Conservation (phyloP, 2,888 invertebrate species). For the Aquatica leii region DNA sequence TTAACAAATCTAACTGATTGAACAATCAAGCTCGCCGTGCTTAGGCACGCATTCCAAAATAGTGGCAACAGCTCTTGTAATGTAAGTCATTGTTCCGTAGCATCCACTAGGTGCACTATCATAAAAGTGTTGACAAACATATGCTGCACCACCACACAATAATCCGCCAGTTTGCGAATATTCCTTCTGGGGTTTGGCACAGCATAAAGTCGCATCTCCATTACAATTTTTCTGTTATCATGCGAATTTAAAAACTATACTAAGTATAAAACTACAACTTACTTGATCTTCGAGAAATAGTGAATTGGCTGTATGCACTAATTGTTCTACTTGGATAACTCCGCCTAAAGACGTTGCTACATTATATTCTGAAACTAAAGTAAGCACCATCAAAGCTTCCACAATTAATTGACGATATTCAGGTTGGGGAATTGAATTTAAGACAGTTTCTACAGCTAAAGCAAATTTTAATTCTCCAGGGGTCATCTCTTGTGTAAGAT, state of each 20-base stretch:
- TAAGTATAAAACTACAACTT: slow-evolving; percentile 24
- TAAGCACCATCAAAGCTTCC: slow-evolving; percentile 96
- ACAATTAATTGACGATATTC: slow-evolving; percentile 97
- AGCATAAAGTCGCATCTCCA: slow-evolving; percentile 94
- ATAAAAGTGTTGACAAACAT: slow-evolving; percentile 96
- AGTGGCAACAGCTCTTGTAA: slow-evolving; percentile 83
- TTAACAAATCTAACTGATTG: slow-evolving; percentile 66
- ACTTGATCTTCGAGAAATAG: slow-evolving; percentile 97
- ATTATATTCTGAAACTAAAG: slow-evolving; percentile 88
- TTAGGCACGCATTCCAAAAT: slow-evolving; percentile 78
- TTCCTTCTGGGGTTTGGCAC: slow-evolving; percentile 76
- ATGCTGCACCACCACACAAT: slow-evolving; percentile 91
- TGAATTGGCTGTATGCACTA: slow-evolving; percentile 94
- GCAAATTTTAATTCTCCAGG: slow-evolving; percentile 98
- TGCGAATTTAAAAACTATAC: neutral
- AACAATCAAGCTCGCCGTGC: slow-evolving; percentile 82
- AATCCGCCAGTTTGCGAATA: slow-evolving; percentile 69
- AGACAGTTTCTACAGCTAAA: slow-evolving; percentile 93
- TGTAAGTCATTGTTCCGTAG: slow-evolving; percentile 97
- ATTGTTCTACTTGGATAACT: slow-evolving; percentile 85
- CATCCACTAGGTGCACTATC: slow-evolving; percentile 98
- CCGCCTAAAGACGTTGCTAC: slow-evolving; percentile 79
- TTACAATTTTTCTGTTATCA: slow-evolving; percentile 77
- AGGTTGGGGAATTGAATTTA: slow-evolving; percentile 97
- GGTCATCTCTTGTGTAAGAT: slow-evolving; percentile 98